Conservation (phyloP, 2,113 vertebrate species). For the Apodemus speciosus region DNA sequence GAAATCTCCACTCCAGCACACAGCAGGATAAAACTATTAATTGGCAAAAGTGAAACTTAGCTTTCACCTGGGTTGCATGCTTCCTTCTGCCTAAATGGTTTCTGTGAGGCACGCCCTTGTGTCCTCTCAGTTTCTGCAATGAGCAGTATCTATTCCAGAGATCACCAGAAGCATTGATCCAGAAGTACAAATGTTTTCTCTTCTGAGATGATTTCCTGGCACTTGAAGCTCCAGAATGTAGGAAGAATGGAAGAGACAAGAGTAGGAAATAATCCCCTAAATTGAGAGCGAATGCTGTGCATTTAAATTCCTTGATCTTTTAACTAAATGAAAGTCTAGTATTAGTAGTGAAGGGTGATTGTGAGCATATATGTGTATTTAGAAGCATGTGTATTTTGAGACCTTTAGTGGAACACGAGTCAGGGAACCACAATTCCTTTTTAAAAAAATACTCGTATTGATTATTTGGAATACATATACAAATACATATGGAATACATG, state of each 20-base stretch:
- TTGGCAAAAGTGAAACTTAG: not conserved
- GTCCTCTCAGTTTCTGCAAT: slow-evolving; percentile 26
- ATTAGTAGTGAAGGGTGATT: slow-evolving; percentile 30
- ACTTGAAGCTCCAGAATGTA: not conserved
- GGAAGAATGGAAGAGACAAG: not conserved
- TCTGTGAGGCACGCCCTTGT: not conserved
- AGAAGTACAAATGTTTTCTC: not conserved
- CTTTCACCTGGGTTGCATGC: not conserved
- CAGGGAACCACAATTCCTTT: not conserved
- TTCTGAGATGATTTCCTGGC: slow-evolving; percentile 16
- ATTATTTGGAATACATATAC: not conserved
- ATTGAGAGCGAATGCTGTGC: not conserved
- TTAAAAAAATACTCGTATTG: not conserved
- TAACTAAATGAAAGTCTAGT: slow-evolving; percentile 34
- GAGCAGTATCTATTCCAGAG: slow-evolving; percentile 23
- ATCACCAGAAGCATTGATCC: not conserved
- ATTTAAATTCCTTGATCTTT: slow-evolving; percentile 51
- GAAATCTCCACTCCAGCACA: not conserved
- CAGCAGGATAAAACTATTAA: not conserved
- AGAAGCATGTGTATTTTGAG: slow-evolving; percentile 8
- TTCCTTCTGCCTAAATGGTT: slow-evolving; percentile 17
- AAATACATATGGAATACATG: not conserved
- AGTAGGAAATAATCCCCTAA: not conserved
- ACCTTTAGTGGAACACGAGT: slow-evolving; percentile 26
- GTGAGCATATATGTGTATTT: not conserved